These are phyloP conservation scores for Archips xylosteana DNA, from an alignment of 2,888 invertebrate species.

Conservation along the genomic window DNA sequence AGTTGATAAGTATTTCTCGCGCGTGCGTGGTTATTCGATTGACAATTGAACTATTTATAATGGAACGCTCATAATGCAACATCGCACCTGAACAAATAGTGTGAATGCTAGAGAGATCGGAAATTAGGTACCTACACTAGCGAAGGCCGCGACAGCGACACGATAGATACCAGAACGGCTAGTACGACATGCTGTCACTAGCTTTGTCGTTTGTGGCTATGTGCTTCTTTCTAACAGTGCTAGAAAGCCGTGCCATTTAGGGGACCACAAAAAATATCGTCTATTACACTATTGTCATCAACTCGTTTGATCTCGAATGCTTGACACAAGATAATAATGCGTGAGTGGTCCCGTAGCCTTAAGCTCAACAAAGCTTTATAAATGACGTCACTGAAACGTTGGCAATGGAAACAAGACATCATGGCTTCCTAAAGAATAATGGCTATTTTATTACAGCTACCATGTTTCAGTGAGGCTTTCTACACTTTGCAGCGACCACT, in stretches of 20 bases:
- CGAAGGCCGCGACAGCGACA: neutral
- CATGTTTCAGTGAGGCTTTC: too few relatives aligned
- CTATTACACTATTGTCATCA: neutral
- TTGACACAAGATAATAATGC: too few relatives aligned
- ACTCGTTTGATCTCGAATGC: too few relatives aligned
- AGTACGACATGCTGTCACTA: neutral
- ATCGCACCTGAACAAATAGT: conserved; percentile 13
- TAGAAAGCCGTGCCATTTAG: neutral
- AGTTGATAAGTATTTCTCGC: neutral
- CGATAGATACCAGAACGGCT: neutral
- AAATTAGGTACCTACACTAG: neutral
- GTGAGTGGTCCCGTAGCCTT: too few relatives aligned
- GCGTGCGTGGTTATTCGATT: neutral
- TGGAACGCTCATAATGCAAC: conserved; percentile 7
- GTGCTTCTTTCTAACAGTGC: neutral
- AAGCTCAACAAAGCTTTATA: too few relatives aligned
- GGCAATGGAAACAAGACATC: too few relatives aligned
- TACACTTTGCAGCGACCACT: too few relatives aligned
- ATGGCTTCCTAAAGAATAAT: too few relatives aligned
- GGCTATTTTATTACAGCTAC: too few relatives aligned
- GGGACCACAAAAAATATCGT: neutral
- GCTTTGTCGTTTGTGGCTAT: neutral
- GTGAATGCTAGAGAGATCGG: conserved; percentile 22
- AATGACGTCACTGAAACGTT: too few relatives aligned
- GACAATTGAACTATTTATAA: neutral